Evolutionary conservation across 2,113 vertebrate species (phyloP).

Genomic region (Willisornis vidua): DNA sequence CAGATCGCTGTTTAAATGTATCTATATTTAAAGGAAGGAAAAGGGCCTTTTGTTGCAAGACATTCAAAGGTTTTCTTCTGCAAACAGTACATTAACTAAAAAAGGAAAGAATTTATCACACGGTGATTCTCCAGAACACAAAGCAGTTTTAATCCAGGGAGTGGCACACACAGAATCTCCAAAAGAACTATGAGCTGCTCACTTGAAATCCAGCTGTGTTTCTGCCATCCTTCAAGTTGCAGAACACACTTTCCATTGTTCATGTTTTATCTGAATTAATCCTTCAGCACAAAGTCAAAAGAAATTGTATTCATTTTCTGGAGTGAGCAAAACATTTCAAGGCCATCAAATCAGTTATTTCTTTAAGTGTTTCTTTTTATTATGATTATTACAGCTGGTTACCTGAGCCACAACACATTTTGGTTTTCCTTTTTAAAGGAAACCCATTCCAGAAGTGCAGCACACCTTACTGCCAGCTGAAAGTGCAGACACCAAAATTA

Average conservation of each 20-base stretch:
- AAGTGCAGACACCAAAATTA: background rate
- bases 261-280: background rate
- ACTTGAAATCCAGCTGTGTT: background rate
- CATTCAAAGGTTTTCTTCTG: background rate
- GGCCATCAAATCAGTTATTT: background rate
- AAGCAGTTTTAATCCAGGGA: background rate
- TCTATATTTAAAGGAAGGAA: background rate
- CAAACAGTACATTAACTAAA: background rate
- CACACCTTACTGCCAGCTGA: background rate
- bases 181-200: background rate
- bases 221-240: background rate
- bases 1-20: background rate
- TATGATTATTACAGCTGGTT: background rate
- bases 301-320: background rate
- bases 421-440: background rate
- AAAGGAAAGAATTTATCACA: background rate
- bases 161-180: background rate
- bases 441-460: background rate
- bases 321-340: background rate
- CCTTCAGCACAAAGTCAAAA: background rate
- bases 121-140: background rate
- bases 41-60: background rate
- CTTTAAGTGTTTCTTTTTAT: background rate
- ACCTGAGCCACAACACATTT: background rate
- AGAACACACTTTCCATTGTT: background rate